A percentile compares a stretch with the other conserved stretches of the same genome.
phyloP scores from a whole-genome alignment of 2,888 invertebrate species.

The Temnothorax rugatulus region DNA sequence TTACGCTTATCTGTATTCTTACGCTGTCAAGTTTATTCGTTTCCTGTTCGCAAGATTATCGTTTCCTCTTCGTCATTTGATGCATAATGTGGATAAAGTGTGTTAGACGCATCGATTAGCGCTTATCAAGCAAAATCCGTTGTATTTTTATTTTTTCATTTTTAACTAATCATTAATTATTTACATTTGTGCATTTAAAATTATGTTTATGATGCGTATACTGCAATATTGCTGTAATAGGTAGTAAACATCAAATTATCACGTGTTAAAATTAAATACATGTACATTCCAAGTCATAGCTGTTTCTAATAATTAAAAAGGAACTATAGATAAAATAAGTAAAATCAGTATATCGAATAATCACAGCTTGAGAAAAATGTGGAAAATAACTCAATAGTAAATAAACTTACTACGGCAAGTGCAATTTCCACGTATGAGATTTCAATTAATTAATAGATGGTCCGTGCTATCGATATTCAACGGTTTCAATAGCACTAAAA shows the following conservation, averaged over 20 bases:
- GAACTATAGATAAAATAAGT: not conserved
- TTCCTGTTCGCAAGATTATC: not conserved
- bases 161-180: not conserved
- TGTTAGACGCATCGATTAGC: not conserved
- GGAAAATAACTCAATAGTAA: not conserved
- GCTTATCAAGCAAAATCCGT: not conserved
- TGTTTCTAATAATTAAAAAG: not conserved
- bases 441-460: not conserved
- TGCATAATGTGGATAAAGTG: not conserved
- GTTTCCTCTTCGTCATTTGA: not conserved
- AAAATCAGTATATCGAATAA: not conserved
- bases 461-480: constrained; percentile 1
- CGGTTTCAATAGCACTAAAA: constrained; percentile 1
- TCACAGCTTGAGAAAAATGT: not conserved
- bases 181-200: not conserved
- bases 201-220: not conserved
- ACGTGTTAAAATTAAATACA: not conserved
- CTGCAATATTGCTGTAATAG: not conserved
- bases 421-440: constrained; percentile 1
- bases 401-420: not conserved
- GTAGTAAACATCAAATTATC: not conserved
- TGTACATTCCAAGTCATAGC: not conserved
- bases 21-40: not conserved
- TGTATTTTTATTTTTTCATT: not conserved
- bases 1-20: constrained; percentile 18